These are phyloP conservation scores for Atta cephalotes DNA, from an alignment of 1,140 invertebrate species.

Conservation along the genomic window DNA sequence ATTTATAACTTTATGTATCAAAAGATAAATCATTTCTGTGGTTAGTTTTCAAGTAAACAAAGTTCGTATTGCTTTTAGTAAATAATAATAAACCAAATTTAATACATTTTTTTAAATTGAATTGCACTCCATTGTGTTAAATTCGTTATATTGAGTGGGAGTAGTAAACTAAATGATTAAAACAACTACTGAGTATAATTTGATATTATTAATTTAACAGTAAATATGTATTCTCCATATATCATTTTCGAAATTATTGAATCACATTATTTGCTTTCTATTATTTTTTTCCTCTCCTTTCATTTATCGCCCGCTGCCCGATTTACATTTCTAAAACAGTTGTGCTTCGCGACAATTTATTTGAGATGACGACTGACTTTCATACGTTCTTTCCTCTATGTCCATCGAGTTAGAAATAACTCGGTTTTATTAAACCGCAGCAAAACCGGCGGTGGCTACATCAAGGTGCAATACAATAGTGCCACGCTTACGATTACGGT, in stretches of 20 bases:
- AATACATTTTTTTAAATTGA: too few relatives aligned
- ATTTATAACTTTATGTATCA: too few relatives aligned
- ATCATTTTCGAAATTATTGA: neutral
- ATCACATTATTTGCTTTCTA: neutral
- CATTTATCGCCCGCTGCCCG: neutral
- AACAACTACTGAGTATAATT: too few relatives aligned
- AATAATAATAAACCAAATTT: too few relatives aligned
- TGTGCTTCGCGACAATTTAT: neutral
- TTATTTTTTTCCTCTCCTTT: neutral
- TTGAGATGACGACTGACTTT: slow-evolving; percentile 13
- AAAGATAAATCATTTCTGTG: too few relatives aligned
- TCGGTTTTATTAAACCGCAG: slow-evolving; percentile 25
- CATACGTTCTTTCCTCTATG: neutral
- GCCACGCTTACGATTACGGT: slow-evolving; percentile 26
- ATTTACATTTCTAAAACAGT: neutral
- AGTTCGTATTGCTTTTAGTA: too few relatives aligned
- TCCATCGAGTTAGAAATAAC: slow-evolving; percentile 8
- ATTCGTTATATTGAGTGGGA: too few relatives aligned
- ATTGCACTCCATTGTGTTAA: too few relatives aligned
- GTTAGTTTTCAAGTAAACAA: too few relatives aligned
- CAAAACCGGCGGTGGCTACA: neutral
- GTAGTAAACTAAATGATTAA: too few relatives aligned
- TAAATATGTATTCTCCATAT: too few relatives aligned
- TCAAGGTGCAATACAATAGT: slow-evolving; percentile 31
- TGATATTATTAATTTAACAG: too few relatives aligned